Conservation (phyloP, 2,888 invertebrate genomes). For the Disparrhopalites patrizii region DNA sequence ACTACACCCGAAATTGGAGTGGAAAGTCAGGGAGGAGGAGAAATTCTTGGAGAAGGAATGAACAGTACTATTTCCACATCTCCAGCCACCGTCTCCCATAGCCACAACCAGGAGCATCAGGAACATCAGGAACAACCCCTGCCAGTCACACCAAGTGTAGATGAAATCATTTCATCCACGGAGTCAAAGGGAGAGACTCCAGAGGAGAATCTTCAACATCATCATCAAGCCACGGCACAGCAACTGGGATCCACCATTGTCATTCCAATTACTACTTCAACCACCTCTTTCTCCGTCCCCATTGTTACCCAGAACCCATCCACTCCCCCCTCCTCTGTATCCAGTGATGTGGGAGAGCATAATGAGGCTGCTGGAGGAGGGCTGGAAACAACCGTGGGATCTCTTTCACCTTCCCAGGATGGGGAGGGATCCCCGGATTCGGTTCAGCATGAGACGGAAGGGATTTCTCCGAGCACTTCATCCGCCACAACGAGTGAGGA, state of each 20-base stretch:
- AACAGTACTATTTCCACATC: too few species aligned
- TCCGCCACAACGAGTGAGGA: constrained; percentile 2
- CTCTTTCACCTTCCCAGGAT: not conserved
- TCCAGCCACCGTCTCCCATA: too few species aligned
- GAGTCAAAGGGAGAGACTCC: too few species aligned
- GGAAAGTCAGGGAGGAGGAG: not conserved
- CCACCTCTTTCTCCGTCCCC: too few species aligned
- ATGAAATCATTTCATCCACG: too few species aligned
- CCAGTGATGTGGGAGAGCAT: not conserved
- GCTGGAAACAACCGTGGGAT: not conserved
- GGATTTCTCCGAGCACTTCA: constrained; percentile 2
- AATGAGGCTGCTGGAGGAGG: not conserved
- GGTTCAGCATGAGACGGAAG: not conserved
- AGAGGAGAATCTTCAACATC: too few species aligned
- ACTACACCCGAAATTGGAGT: not conserved
- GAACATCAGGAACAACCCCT: too few species aligned
- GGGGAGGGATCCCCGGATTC: constrained; percentile 2
- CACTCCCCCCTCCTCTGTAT: too few species aligned
- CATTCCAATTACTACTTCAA: not conserved
- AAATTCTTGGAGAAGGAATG: too few species aligned
- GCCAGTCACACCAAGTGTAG: too few species aligned
- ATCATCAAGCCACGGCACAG: not conserved
- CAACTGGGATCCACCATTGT: not conserved
- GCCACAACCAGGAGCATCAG: too few species aligned
- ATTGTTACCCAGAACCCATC: too few species aligned